Evolutionary conservation across 1,140 invertebrate species (phyloP).

Genomic region (Camponotus pennsylvanicus): DNA sequence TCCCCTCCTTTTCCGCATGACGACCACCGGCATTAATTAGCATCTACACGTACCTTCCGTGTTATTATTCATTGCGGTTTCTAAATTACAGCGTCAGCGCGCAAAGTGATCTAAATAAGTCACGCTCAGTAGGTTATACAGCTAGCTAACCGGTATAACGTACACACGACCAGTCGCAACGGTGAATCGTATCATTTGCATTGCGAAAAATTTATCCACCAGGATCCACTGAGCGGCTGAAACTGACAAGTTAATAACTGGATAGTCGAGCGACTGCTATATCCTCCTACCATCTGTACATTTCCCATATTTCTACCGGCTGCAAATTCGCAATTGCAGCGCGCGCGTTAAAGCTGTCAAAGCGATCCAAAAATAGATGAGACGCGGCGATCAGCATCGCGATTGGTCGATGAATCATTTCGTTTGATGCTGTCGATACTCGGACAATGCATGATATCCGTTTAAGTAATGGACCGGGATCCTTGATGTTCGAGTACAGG

Average conservation of each 20-base stretch:
- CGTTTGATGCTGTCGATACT: slow-evolving; percentile 38
- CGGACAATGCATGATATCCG: neutral
- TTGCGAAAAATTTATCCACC: slow-evolving; percentile 56
- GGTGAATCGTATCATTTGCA: slow-evolving; percentile 61
- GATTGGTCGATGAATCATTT: slow-evolving; percentile 31
- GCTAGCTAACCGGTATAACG: slow-evolving; percentile 49
- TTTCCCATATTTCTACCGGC: slow-evolving; percentile 49
- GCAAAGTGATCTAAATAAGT: slow-evolving; percentile 63
- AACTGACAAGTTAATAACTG: slow-evolving; percentile 56
- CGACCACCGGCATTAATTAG: slow-evolving; percentile 44
- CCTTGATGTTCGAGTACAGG: neutral
- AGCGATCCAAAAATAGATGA: slow-evolving; percentile 45
- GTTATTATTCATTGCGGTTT: slow-evolving; percentile 59
- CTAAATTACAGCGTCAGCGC: slow-evolving; percentile 58
- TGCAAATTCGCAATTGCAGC: slow-evolving; percentile 15
- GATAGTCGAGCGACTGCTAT: slow-evolving; percentile 46
- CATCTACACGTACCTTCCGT: slow-evolving; percentile 19
- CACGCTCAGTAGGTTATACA: slow-evolving; percentile 55
- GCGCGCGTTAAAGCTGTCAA: slow-evolving; percentile 25
- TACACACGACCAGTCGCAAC: slow-evolving; percentile 49
- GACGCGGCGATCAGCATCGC: slow-evolving; percentile 46
- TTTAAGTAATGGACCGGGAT: slow-evolving; percentile 9
- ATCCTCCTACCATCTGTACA: slow-evolving; percentile 41
- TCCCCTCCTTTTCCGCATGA: neutral
- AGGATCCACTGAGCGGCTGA: slow-evolving; percentile 27